These are phyloP conservation scores for Pampus argenteus DNA, from an alignment of 2,797 vertebrate genomes.

Conservation along the genomic window DNA sequence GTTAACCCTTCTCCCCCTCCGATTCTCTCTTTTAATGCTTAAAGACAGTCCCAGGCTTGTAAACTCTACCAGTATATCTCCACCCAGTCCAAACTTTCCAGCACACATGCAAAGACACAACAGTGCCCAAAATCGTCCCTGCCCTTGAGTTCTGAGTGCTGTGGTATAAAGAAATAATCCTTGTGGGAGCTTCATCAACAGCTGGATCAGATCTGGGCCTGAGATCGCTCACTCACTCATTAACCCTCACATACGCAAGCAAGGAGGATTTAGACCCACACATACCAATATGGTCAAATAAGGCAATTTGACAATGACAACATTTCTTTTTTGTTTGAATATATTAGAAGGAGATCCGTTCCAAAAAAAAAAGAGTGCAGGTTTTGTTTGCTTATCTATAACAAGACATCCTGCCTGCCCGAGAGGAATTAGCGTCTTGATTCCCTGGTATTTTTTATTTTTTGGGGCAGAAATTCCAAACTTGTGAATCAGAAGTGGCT, in stretches of 20 bases:
- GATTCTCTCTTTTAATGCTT: constrained; percentile 44
- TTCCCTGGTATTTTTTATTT: constrained; percentile 69
- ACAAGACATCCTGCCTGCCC: constrained; percentile 59
- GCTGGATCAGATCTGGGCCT: constrained; percentile 72
- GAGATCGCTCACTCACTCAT: constrained; percentile 49
- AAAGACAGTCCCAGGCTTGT: constrained; percentile 60
- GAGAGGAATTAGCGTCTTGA: constrained; percentile 68
- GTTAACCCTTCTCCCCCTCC: constrained; percentile 15
- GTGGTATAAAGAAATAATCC: constrained; percentile 61
- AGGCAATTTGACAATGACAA: constrained; percentile 31
- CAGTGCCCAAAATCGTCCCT: constrained; percentile 31
- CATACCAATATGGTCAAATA: constrained; percentile 53
- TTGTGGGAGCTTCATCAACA: constrained; percentile 65
- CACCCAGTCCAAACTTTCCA: constrained; percentile 59
- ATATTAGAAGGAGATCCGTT: constrained; percentile 19
- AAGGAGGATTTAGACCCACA: constrained; percentile 25
- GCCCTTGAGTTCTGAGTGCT: constrained; percentile 48
- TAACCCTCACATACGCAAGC: constrained; percentile 43
- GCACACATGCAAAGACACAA: constrained; percentile 36
- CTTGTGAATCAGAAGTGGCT: constrained; percentile 73
- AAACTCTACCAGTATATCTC: constrained; percentile 61
- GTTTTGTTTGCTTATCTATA: constrained; percentile 62
- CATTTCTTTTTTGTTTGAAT: constrained; percentile 36
- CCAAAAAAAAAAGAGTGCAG: constrained; percentile 49
- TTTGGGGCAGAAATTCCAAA: constrained; percentile 73